Evolutionary conservation across 1,140 invertebrate species (phyloP), one percentile per base, ranked within the genome.

Genomic region (Pararge aegeria): DNA sequence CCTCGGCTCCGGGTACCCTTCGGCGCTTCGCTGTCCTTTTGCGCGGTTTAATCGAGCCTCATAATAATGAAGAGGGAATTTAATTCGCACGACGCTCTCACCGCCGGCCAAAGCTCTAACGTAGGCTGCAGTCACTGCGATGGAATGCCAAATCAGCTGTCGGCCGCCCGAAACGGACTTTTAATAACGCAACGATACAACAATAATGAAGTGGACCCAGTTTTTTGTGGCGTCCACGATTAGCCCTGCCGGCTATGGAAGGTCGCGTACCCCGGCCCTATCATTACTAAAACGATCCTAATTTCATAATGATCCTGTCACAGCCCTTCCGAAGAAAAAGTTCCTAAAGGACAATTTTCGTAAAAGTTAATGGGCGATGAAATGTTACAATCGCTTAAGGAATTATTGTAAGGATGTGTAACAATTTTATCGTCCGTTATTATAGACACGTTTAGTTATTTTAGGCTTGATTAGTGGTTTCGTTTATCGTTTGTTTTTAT

Each of bases 231-330:
- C 54, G 62, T 55, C 56, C 65, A 64, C 70, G 80, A 83, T 81
- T 81, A 81, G 78, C 69, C 76, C 84, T 80, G 73, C 62, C 76
- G 83, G 86, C 84, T 74, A 69, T 80, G 58, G 44, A 72, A 78
- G 78, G 73, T 79, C 78, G 76, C 80, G 68, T 63, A 74, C 75
- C 58, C 66, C 73, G 73, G 61, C 82, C 82, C 86, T 86, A 82
- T 89, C 74, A 87, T 89, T 89, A 87, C 77, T 66, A 72, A 84
- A 89, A 80, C 81, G 83, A 76, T 87, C 80, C 86, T 89, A 89
- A 89, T 89, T 86, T 85, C 86, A 89, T 89, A 89, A 89, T 85
- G 84, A 74, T 76, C 76, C 80, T 87, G 86, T 89, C 83, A 83
- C 82, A 85, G 78, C 68, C 78, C 77, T 80, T 78, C 64, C 48